Percentiles rank a stretch among this genome's conserved stretches.
Evolutionary conservation across 2,113 vertebrate species (phyloP).

Genomic region (Rhynchomys soricoides): DNA sequence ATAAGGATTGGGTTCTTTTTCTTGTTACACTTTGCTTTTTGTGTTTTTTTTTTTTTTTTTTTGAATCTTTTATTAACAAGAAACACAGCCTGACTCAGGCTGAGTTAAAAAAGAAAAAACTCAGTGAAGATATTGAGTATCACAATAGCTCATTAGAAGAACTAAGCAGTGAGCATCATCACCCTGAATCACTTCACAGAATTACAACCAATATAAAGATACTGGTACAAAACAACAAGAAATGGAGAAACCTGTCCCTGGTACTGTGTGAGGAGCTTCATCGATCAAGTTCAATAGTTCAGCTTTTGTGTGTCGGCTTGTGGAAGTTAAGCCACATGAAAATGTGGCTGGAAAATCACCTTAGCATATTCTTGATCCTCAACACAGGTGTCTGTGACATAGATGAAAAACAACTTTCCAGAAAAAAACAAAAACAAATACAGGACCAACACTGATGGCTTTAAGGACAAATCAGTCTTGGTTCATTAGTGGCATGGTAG

Average conservation of each 20-base stretch:
- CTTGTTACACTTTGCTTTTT: background rate
- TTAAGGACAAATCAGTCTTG: background rate
- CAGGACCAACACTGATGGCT: background rate
- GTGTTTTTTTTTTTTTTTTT: background rate
- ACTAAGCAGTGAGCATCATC: background rate
- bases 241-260: background rate
- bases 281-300: background rate
- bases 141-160: background rate
- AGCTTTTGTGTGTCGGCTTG: background rate
- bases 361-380: background rate
- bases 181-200: background rate
- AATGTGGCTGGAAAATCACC: background rate
- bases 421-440: background rate
- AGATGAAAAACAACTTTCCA: background rate
- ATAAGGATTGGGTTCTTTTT: background rate
- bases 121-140: background rate
- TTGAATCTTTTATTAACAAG: background rate
- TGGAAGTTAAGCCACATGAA: background rate
- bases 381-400: background rate
- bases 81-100: background rate
- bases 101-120: background rate
- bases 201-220: background rate
- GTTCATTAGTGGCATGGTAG: fast-evolving
- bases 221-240: background rate
- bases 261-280: background rate